These are phyloP conservation scores for Macropus fuliginosus DNA, from an alignment of 2,797 vertebrate genomes.

Conservation along the genomic window DNA sequence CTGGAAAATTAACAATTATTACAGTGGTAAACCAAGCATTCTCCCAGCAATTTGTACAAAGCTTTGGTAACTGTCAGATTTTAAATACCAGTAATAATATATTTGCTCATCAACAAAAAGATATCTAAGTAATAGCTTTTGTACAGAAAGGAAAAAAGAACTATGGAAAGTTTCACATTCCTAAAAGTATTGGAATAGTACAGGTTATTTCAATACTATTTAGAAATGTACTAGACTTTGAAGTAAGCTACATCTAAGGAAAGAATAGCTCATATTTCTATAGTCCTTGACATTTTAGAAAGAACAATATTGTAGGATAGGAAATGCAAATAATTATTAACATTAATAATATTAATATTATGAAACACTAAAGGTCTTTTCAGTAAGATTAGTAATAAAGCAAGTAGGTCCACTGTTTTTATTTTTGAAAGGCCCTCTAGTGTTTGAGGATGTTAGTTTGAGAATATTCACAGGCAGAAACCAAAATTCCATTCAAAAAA, in stretches of 20 bases:
- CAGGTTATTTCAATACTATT: background rate
- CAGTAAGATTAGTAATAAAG: background rate
- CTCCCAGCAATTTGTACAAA: constrained; percentile 37
- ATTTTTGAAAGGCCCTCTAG: background rate
- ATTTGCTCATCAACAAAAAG: background rate
- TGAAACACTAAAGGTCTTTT: background rate
- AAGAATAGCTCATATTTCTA: background rate
- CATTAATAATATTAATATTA: background rate
- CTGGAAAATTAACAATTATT: constrained; percentile 17
- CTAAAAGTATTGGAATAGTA: background rate
- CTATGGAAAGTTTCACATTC: background rate
- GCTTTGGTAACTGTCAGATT: constrained; percentile 59
- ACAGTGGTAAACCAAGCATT: constrained; percentile 43
- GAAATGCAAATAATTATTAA: background rate
- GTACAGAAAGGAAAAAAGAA: background rate
- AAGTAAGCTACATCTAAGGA: background rate
- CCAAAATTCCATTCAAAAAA: background rate
- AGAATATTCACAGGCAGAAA: background rate
- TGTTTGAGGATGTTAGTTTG: background rate
- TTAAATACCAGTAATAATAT: background rate
- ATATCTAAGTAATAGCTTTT: background rate
- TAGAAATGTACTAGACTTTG: background rate
- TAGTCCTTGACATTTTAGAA: background rate
- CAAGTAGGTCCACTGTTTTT: background rate
- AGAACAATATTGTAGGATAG: background rate